Base-by-base conservation (phyloP, 2,113 vertebrate species). In the Scopus umbretta region DNA sequence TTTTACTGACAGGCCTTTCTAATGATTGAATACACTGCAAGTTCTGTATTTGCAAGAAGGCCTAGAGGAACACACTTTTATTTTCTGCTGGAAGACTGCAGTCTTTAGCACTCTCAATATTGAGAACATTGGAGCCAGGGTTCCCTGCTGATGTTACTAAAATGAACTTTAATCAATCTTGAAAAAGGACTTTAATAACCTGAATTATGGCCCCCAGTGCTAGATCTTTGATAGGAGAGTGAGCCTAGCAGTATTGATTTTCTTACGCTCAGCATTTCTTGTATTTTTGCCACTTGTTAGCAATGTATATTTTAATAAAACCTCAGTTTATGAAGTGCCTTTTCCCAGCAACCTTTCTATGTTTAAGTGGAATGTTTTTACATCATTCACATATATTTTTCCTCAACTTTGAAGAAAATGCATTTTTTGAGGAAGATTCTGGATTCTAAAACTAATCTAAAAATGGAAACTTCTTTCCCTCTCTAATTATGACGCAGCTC, bases 151-250 rank as follows among this genome's bases (percentile, higher is more conserved):
- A 32, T 88, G 53, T 80, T 94, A 68, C 93, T 66, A 32, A 92
- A 94, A n/a, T 82, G 58, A 93, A 70, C 88, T 93, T 95, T 61
- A 86, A 82, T 88, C 81, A 80, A 2, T 94, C 81, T 40, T 76
- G 87, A 53, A 93, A 86, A 87, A 89, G 74, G 6, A 40, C 49
- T 91, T 79, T 47, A 76, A 50, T 92, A 91, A 94, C 70, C 70
- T 93, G 67, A 86, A 50, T 94, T 87, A 58, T 76, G 62, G 38
- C 55, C 78, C 43, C n/a, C 25, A 66, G 36, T 91, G 61, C 66
- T 91, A 65, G 74, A 70, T 66, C 49, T 70, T 65, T 16, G 11
- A 36, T 32, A 76, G 75, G 34, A 85, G 40, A 73, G 38, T 40
- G 47, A 86, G 29, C 36, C 73, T 81, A 55, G 52, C 36, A 58